A percentile compares a stretch with the other conserved stretches of the same genome.
phyloP scores from a whole-genome alignment of 1,140 invertebrate species.

The Tetraneura akinire region DNA sequence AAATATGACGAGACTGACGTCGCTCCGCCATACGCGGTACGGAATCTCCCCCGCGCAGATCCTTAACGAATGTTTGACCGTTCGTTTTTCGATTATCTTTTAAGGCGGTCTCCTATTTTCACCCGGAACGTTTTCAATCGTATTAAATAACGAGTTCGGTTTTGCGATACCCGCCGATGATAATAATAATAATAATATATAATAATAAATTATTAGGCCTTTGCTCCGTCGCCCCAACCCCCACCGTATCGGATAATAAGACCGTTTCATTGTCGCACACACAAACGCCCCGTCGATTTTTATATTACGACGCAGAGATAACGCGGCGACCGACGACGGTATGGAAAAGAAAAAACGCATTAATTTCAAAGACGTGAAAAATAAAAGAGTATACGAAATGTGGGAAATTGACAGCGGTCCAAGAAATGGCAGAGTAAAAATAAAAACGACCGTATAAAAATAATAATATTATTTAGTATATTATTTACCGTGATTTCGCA shows the following conservation, averaged over 20 bases:
- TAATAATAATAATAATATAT: conserved; percentile 23
- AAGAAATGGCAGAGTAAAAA: conserved; percentile 47
- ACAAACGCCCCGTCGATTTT: conserved; percentile 49
- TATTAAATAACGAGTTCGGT: conserved; percentile 44
- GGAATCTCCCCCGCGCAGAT: not conserved
- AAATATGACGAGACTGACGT: conserved; percentile 10
- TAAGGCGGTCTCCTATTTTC: conserved; percentile 38
- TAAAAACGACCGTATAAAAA: conserved; percentile 42
- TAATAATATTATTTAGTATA: conserved; percentile 24
- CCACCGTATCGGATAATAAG: conserved; percentile 19
- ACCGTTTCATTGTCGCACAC: conserved; percentile 48
- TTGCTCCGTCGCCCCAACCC: not conserved
- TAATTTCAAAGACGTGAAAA: conserved; percentile 43
- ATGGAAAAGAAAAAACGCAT: conserved; percentile 37
- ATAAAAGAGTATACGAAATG: conserved; percentile 39
- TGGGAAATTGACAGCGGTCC: conserved; percentile 32
- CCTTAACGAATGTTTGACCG: conserved; percentile 32
- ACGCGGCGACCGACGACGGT: no score
- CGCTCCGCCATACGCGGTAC: not conserved
- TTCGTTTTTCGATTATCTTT: conserved; percentile 48
- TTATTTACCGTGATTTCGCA: not conserved
- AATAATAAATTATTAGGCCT: no score
- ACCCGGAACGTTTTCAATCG: conserved; percentile 13
- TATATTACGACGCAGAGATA: conserved; percentile 43
- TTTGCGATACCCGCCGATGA: conserved; percentile 28